Base-by-base conservation (phyloP, 2,888 invertebrate genomes). In the Alloscopus bannaensis region DNA sequence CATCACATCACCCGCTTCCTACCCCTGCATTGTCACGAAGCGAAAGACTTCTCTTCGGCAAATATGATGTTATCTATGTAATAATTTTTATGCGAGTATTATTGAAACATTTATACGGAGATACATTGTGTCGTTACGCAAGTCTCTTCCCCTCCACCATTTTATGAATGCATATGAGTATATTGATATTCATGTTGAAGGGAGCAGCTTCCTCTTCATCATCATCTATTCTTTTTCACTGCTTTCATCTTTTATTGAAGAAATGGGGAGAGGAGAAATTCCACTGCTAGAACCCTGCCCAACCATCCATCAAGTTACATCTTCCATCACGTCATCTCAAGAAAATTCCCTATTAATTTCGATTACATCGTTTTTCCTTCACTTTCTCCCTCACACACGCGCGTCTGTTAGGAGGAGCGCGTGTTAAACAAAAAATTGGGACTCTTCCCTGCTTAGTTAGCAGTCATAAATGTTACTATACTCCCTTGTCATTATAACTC, bases 271-370 rank as follows among this genome's bases (percentile, higher is more conserved):
- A n/a, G n/a, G n/a, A n/a, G n/a, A n/a, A n/a, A n/a, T n/a, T n/a
- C n/a, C n/a, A n/a, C 29, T 57, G 3, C 59, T 18, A n/a, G n/a
- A 1, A 50, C 40, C 18, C 31, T 45, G 28, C 11, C 20, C 28
- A 65, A 20, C 65, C 73, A 73, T 75, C 75, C 75, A 75, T 75
- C 75, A 75, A 47, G 55, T 50, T 11, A 16, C 31, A 50, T 18
- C 42, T 66, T 65, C 29, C 31, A 65, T 45, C 65, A 31, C 50
- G 75, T 75, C 75, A 59, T 65, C 59, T 18, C 22, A 11, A 24
- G 31, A 75, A 66, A 57, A 59, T 31, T 66, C 66, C 57, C 75
- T 75, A 75, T 75, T 75, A 75, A 75, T 66, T 75, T 75, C 66
- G 65, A 75, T 75, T 75, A 66, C 66, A 66, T 75, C 57, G 57